These are phyloP conservation scores for Drosophila ustulata DNA, from an alignment of 2,888 invertebrate genomes.

Conservation along the genomic window DNA sequence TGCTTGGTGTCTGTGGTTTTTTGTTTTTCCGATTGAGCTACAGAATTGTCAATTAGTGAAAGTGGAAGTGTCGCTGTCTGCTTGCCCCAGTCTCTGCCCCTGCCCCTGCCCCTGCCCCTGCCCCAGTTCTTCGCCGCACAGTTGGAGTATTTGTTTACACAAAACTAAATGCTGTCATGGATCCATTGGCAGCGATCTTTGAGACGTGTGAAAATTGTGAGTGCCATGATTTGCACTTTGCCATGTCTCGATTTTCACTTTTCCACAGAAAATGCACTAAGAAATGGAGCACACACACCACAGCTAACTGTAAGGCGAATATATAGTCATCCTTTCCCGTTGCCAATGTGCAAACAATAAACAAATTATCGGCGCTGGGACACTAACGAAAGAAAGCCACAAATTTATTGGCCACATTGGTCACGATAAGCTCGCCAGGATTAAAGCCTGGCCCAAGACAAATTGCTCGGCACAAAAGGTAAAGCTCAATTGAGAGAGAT, in stretches of 20 bases:
- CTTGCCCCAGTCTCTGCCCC: neutral
- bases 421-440: conserved; percentile 43
- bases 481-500: conserved; percentile 41
- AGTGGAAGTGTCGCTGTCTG: conserved; percentile 68
- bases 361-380: conserved; percentile 60
- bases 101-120: neutral
- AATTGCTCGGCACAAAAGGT: conserved; percentile 47
- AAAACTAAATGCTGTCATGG: conserved; percentile 55
- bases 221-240: conserved; percentile 69
- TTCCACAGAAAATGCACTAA: conserved; percentile 33
- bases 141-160: conserved; percentile 56
- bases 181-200: conserved; percentile 43
- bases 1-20: conserved; percentile 64
- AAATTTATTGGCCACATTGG: conserved; percentile 58
- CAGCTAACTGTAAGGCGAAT: neutral
- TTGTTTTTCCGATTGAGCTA: conserved; percentile 65
- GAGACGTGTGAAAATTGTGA: conserved; percentile 70
- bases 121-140: neutral
- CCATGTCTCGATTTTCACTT: conserved; percentile 48
- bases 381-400: conserved; percentile 19
- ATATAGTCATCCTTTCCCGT: conserved; percentile 12
- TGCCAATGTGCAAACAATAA: conserved; percentile 55
- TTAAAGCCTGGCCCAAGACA: conserved; percentile 53
- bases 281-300: conserved; percentile 6
- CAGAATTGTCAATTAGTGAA: conserved; percentile 81